Conservation (phyloP, 2,888 invertebrate species). For the Volucella inflata region DNA sequence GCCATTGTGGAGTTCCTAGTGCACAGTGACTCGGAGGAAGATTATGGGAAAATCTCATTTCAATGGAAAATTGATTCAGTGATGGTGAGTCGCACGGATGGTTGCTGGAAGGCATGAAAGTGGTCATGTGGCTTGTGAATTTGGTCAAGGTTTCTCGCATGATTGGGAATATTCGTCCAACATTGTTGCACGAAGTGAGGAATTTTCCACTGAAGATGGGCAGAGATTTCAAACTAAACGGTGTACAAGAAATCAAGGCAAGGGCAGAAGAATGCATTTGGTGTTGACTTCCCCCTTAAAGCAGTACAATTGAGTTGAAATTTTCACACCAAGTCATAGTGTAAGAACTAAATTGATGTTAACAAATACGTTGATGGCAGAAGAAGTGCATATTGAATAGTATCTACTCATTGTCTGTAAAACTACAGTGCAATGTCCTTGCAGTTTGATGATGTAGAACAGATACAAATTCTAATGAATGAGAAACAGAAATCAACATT, state of each 20-base stretch:
- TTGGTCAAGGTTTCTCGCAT: conserved; percentile 67
- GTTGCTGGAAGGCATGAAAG: conserved; percentile 46
- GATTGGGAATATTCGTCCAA: conserved; percentile 22
- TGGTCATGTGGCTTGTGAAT: conserved; percentile 54
- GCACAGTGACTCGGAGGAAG: conserved; percentile 17
- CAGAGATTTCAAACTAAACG: conserved; percentile 26
- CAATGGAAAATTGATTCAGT: conserved; percentile 64
- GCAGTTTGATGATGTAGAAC: too few relatives aligned
- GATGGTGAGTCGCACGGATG: conserved; percentile 47
- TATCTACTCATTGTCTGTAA: too few relatives aligned
- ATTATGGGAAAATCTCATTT: conserved; percentile 61
- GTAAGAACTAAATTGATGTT: too few relatives aligned
- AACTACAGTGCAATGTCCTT: too few relatives aligned
- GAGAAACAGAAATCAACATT: too few relatives aligned
- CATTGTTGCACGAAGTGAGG: conserved; percentile 38
- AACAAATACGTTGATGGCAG: too few relatives aligned
- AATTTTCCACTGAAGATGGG: conserved; percentile 19
- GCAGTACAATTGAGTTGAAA: too few relatives aligned
- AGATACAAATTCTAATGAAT: too few relatives aligned
- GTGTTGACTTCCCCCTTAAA: too few relatives aligned
- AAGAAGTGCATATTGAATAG: too few relatives aligned
- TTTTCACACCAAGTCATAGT: too few relatives aligned
- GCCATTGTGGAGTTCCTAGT: not conserved
- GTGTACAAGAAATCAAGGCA: not conserved
- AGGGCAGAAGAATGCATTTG: too few relatives aligned